Conservation (phyloP, 2,888 invertebrate species). For the Apamea sordens region DNA sequence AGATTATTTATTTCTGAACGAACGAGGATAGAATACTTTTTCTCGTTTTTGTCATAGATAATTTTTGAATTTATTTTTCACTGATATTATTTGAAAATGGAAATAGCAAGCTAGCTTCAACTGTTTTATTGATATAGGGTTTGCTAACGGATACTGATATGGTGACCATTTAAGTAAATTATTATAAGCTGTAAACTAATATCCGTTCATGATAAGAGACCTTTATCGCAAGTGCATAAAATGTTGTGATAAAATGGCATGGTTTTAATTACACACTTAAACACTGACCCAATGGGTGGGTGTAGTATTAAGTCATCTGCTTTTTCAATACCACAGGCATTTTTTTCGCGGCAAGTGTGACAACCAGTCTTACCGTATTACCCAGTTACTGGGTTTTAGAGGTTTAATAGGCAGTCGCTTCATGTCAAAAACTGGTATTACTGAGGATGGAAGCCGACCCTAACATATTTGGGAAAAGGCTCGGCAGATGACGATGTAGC, state of each 20-base stretch:
- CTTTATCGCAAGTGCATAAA: constrained; percentile 20
- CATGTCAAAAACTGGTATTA: not conserved
- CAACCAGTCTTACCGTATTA: not conserved
- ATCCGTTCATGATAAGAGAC: constrained; percentile 5
- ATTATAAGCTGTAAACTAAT: not conserved
- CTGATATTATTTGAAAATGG: constrained; percentile 18
- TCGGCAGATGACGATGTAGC: not conserved
- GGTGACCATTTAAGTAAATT: constrained; percentile 3
- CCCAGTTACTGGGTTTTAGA: not conserved
- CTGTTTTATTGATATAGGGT: not conserved
- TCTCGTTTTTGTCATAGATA: constrained; percentile 5
- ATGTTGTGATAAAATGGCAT: constrained; percentile 1
- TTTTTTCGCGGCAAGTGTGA: not conserved
- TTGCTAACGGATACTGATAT: not conserved
- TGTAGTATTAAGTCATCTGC: not conserved
- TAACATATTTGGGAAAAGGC: not conserved
- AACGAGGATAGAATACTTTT: constrained; percentile 44
- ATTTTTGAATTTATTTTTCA: constrained; percentile 11
- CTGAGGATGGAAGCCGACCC: not conserved
- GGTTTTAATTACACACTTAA: constrained; percentile 18
- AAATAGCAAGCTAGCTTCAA: not conserved
- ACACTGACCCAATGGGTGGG: not conserved
- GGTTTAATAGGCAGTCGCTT: not conserved
- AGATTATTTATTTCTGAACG: constrained; percentile 63
- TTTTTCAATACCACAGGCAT: not conserved